Percentiles rank a stretch among this genome's conserved stretches.
phyloP scores from a whole-genome alignment of 1,140 invertebrate genomes.

The Sipha flava region DNA sequence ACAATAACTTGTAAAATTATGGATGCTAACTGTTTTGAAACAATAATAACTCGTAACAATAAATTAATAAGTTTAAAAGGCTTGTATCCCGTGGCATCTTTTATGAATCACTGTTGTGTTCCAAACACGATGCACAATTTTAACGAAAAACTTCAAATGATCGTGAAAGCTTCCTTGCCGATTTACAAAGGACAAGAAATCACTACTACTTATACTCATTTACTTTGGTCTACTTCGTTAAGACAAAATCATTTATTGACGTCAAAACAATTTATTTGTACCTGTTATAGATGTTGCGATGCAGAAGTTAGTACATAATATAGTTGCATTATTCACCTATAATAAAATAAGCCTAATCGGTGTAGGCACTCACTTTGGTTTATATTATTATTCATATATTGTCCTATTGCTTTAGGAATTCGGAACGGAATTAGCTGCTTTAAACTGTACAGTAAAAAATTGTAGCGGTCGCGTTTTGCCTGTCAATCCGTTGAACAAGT shows the following conservation, averaged over 20 bases:
- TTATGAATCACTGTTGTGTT: slow-evolving; percentile 66
- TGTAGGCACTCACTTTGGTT: no score
- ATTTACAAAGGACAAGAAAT: slow-evolving; percentile 60
- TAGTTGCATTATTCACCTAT: no score
- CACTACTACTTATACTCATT: slow-evolving; percentile 60
- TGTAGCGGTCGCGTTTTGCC: slow-evolving; percentile 44
- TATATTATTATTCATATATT: no score
- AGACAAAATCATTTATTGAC: slow-evolving; percentile 55
- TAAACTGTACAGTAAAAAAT: slow-evolving; percentile 47
- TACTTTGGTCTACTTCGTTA: slow-evolving; percentile 62
- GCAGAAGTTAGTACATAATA: slow-evolving; percentile 47
- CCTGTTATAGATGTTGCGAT: slow-evolving; percentile 61
- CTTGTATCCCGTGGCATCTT: slow-evolving; percentile 60
- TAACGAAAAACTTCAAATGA: slow-evolving; percentile 50
- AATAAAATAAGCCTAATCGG: no score
- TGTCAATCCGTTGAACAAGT: slow-evolving; percentile 44
- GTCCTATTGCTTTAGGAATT: slow-evolving; percentile 43
- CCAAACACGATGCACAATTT: slow-evolving; percentile 64
- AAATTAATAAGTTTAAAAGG: slow-evolving; percentile 50
- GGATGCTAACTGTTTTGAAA: slow-evolving; percentile 69
- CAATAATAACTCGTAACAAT: slow-evolving; percentile 38
- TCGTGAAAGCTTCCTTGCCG: slow-evolving; percentile 52
- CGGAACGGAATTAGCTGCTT: slow-evolving; percentile 46
- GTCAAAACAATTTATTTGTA: slow-evolving; percentile 67
- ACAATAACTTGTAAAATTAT: slow-evolving; percentile 52